A percentile compares a stretch with the other conserved stretches of the same genome.
phyloP scores from a whole-genome alignment of 2,113 vertebrate species.

The Speoplatyrhinus poulsoni region DNA sequence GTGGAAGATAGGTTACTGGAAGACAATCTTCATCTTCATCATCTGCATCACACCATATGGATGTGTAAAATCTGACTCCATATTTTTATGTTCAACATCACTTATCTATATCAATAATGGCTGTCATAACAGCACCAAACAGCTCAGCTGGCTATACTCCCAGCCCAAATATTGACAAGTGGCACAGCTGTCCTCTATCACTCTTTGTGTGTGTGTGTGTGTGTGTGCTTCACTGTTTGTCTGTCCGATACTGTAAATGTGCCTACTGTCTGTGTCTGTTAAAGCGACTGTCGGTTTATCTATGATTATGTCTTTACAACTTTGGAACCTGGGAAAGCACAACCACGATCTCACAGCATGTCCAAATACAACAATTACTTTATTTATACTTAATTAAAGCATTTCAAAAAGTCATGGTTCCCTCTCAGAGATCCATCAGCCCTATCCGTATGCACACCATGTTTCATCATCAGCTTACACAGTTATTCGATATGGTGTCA shows the following conservation, averaged over 20 bases:
- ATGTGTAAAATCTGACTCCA: background rate
- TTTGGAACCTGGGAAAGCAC: conserved; percentile 1
- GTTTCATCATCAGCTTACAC: too few species aligned
- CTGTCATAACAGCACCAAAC: too few species aligned
- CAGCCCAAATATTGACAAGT: conserved; percentile 46
- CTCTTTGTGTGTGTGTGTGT: conserved; percentile 1
- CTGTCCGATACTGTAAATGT: background rate
- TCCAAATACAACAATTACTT: conserved; percentile 64
- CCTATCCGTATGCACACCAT: too few species aligned
- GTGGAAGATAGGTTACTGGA: conserved; percentile 50
- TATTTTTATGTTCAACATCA: conserved; percentile 8
- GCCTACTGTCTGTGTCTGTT: background rate
- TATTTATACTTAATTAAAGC: conserved; percentile 31
- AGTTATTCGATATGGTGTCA: too few species aligned
- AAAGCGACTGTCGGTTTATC: too few species aligned
- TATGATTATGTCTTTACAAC: background rate
- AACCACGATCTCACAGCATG: conserved; percentile 23
- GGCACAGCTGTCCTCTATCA: conserved; percentile 1
- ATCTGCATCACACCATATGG: too few species aligned
- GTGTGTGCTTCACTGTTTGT: conserved; percentile 7
- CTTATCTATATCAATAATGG: conserved; percentile 31
- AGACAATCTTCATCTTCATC: conserved; percentile 29
- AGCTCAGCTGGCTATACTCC: conserved; percentile 28
- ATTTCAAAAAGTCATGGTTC: conserved; percentile 23
- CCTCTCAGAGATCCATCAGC: too few species aligned